Base-by-base conservation (phyloP, 2,797 vertebrate genomes). In the Chromobotia macracanthus region DNA sequence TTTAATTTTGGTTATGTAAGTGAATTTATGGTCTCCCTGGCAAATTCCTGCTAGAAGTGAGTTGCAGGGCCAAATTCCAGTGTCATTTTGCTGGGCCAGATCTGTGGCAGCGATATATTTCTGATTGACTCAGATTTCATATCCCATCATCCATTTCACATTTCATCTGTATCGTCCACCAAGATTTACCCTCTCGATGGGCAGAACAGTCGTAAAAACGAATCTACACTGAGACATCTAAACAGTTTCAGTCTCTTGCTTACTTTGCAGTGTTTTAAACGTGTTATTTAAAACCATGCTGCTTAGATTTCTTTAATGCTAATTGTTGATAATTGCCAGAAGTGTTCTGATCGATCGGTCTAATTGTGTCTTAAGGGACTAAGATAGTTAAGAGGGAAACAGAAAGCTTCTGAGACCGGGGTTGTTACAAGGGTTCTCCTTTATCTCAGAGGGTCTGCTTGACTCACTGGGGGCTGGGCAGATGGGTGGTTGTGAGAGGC, bases 321-420 rank as follows among this genome's bases (percentile, higher is more conserved):
- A 91, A 93, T 92, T 89, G 84, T 84, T 91, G 91, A 91, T 92
- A 90, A 84, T 90, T 89, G 86, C 87, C 64, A 85, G 88, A 85
- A 89, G 89, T 71, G 84, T 85, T 72, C 86, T 88, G 91, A 92
- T 92, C 90, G 91, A 89, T 88, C 83, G 90, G 90, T 90, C 92
- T 93, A 93, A 93, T 93, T 92, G 91, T 93, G 91, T 90, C 92
- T 88, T 80, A 84, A 91, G 90, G 91, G 90, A 78, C 86, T 87
- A 12, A 58, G 21, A 2, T 11, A 15, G 55, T 21, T 11, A 3
- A 5, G 21, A 23, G 56, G 21, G 23, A 60, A 4, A 21, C 13
- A 86, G 60, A 87, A 87, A 83, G 84, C 79, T 76, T 18, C 66
- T 46, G 31, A 61, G 31, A 15, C 9, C 72, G 82, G 79, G 79